Evolutionary conservation across 2,113 vertebrate species (phyloP), one percentile per base, ranked within the genome.

Genomic region (Anolis carolinensis): DNA sequence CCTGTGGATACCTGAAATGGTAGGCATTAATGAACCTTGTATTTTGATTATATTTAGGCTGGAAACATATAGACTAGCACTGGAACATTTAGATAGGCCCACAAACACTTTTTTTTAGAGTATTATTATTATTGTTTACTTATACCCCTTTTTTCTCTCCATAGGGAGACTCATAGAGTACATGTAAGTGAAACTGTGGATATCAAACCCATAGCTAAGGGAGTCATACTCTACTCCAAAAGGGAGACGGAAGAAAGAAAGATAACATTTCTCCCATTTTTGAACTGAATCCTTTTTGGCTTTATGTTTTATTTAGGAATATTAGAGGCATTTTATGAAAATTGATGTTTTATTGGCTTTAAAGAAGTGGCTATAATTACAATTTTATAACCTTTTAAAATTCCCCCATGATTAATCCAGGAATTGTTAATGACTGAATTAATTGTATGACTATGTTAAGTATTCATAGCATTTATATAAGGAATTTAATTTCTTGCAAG

Each of bases 381-480:
- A 59, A 7, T 78, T 77, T 14, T 68, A 63, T 85, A 84, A 78
- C 20, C 27, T 68, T 84, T 79, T 39, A 79, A 48, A 44, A 82
- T 87, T 18, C 63, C 84, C 79, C 48, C 83, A 81, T 73, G 27
- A 84, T 80, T 84, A 87, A 85, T 71, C 73, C 44, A 78, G 52
- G 67, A 77, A 59, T 82, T 70, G 81, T 77, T 83, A 89, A 71
- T 20, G 44, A 67, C 83, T 36, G n/a, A 75, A 86, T 81, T 81
- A 81, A 86, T 75, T 87, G 82, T 87, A 87, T 44, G 48, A 73
- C 55, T 81, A 71, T 52, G 68, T 85, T 89, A 62, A 52, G 65
- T 44, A 85, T 20, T 84, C 68, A 89, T 74, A 75, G 25, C 67
- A 81, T 44, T 85, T 27, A 75, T 67, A 82, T 62, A 74, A 36